Base-by-base conservation (phyloP, 1,140 invertebrate genomes). In the Mycetomoellerius zeteki region DNA sequence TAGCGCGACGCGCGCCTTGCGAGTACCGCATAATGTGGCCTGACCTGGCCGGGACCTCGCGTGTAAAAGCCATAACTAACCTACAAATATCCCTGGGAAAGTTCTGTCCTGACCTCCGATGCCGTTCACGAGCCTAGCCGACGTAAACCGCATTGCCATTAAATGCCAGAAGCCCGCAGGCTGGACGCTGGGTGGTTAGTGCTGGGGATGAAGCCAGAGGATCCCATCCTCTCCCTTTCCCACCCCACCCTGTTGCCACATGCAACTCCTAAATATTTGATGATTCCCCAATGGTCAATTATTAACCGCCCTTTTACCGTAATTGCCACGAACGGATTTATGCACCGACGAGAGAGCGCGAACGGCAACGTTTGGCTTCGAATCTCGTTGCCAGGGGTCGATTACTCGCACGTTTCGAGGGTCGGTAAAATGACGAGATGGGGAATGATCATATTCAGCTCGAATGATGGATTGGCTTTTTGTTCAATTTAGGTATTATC, bases 11-110 rank as follows among this genome's bases (percentile, higher is more conserved):
- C 73, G 67, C 81, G 85, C 77, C 60, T 75, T 89, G 82, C 88
- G 71, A 86, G 69, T 64, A 62, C 84, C 87, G 82, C 88, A 89
- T 89, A 89, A 89, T 89, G 84, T 56, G 62, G 62, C 84, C 47
- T 82, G 84, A 89, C 84, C 88, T 37, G 60, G 12, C 24, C 33
- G 64, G 69, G 76, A 89, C 88, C 88, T 89, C 88, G 88, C 88
- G 88, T 81, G 88, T 89, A 82, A 86, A 86, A 89, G 84, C 88
- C 88, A 89, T 89, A 89, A 89, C 88, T 89, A 89, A 89, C 76
- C 88, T 71, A 76, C 82, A 86, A 89, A 86, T 89, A 89, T 86
- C 71, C 71, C 81, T 16, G 69, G 71, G 76, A 89, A 89, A 89
- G 62, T 89, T 86, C 69, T 81, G 69, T 64, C 60, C 60, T 43